Conservation (phyloP, 2,888 invertebrate genomes). For the Kuschelorhynchus macadamiae region DNA sequence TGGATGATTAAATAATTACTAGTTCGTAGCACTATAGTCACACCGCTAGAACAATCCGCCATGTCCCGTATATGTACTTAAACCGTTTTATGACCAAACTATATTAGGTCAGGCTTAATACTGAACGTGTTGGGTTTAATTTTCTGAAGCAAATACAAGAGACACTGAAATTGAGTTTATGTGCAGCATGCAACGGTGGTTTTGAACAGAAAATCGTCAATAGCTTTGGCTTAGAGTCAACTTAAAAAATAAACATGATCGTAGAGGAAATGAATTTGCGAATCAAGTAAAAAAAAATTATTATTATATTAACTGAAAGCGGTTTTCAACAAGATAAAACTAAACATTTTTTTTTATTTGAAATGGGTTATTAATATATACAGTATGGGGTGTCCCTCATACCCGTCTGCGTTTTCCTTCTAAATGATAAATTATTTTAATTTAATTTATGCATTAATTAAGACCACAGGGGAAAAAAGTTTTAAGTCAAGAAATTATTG, state of each 20-base stretch:
- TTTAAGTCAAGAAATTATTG: no score
- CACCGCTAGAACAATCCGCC: conserved; percentile 16
- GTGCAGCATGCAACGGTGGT: background rate
- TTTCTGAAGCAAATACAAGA: conserved; percentile 20
- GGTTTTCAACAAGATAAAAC: background rate
- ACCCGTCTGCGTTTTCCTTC: no score
- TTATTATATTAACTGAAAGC: background rate
- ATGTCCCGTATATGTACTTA: conserved; percentile 25
- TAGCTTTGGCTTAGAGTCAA: background rate
- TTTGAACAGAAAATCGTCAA: background rate
- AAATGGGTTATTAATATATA: no score
- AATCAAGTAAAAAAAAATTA: no score
- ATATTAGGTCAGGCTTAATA: conserved; percentile 26
- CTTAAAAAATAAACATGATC: no score
- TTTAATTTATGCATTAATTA: no score
- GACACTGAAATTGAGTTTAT: background rate
- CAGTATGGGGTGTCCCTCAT: background rate
- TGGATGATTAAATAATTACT: no score
- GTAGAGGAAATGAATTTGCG: no score
- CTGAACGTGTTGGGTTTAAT: conserved; percentile 25
- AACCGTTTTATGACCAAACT: conserved; percentile 33
- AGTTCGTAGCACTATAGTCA: no score
- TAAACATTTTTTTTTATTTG: no score
- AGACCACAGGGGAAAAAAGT: no score
- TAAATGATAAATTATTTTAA: no score